These are phyloP conservation scores for Bombus turneri DNA, from an alignment of 1,140 invertebrate species.

Conservation along the genomic window DNA sequence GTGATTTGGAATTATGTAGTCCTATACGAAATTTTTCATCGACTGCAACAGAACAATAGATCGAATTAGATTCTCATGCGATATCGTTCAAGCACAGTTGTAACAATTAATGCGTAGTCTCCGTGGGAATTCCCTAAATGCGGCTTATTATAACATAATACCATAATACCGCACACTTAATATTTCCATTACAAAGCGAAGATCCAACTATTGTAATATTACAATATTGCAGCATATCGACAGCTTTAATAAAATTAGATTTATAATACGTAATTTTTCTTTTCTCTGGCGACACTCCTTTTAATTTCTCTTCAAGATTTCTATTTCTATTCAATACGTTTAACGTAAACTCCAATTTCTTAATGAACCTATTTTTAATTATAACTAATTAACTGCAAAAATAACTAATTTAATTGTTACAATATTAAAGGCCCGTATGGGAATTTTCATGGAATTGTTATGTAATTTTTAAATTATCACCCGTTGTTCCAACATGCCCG, in stretches of 20 bases:
- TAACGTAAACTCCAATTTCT: no score
- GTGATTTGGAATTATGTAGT: no score
- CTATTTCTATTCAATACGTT: no score
- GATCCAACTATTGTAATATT: neutral
- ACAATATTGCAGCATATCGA: neutral
- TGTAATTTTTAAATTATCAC: neutral
- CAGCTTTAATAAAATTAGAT: neutral
- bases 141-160: neutral
- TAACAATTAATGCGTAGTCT: neutral
- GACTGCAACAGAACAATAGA: neutral
- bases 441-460: neutral
- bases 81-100: neutral
- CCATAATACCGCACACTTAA: neutral
- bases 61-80: neutral
- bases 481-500: neutral
- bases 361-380: neutral
- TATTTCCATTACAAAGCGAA: neutral
- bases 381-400: neutral
- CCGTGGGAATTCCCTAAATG: neutral
- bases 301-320: no score
- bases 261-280: neutral
- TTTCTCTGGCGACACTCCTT: neutral
- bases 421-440: neutral
- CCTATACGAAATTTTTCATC: neutral
- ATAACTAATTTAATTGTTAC: neutral